A percentile compares a stretch with the other conserved stretches of the same genome.
phyloP scores from a whole-genome alignment of 2,113 vertebrate species.

The human region DNA sequence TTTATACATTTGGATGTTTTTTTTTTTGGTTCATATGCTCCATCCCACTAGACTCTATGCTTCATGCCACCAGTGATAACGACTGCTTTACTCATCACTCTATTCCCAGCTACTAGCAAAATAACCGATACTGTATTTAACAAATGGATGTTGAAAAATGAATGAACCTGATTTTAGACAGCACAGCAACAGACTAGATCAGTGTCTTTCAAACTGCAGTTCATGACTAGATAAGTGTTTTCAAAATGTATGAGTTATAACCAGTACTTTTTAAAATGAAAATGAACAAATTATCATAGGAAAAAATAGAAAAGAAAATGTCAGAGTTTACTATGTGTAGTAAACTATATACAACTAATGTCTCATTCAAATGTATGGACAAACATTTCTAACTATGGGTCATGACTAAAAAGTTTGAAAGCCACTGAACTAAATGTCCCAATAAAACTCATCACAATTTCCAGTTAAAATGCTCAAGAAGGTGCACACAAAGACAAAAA shows the following conservation, averaged over 20 bases:
- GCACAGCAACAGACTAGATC: neutral
- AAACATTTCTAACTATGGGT: neutral
- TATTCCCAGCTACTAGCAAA: neutral
- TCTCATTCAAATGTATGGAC: neutral
- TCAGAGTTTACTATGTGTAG: neutral
- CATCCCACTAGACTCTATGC: neutral
- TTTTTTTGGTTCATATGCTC: neutral
- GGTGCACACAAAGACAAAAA: neutral
- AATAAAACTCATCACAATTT: neutral
- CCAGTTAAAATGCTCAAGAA: neutral
- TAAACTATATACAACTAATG: neutral
- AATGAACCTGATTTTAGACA: neutral
- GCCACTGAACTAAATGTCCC: neutral
- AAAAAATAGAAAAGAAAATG: neutral
- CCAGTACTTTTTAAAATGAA: neutral
- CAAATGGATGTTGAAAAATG: neutral
- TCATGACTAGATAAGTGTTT: neutral
- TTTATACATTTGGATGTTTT: neutral
- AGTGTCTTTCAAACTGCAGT: neutral
- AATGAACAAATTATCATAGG: neutral
- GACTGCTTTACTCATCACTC: neutral
- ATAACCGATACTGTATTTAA: neutral
- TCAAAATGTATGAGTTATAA: neutral
- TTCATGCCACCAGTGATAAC: neutral
- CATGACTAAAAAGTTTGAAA: neutral